Evolutionary conservation across 2,797 vertebrate genomes (phyloP).

Genomic region (Lacerta bilineata): DNA sequence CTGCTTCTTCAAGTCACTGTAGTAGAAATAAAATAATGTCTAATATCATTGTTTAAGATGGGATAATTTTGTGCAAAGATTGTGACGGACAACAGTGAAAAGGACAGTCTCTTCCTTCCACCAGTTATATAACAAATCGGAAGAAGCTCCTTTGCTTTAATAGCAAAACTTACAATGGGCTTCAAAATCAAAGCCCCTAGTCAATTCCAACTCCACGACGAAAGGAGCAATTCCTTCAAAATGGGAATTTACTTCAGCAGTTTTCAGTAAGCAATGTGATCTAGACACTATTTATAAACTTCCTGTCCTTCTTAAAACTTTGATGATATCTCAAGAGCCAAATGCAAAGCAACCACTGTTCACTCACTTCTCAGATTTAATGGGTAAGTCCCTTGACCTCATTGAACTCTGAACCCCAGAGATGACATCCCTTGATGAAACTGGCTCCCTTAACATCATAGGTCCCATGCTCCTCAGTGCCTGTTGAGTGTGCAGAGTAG

Average conservation of each 20-base stretch:
- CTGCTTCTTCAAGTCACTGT: no score
- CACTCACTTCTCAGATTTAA: constrained; percentile 34
- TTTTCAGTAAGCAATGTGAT: constrained; percentile 19
- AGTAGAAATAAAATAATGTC: no score
- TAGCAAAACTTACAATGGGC: neutral
- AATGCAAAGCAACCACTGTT: constrained; percentile 47
- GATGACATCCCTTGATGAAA: no score
- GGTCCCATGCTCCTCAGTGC: no score
- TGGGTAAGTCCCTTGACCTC: neutral
- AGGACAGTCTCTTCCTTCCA: no score
- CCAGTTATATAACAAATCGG: neutral
- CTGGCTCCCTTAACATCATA: no score
- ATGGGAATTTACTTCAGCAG: neutral
- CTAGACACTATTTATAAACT: constrained; percentile 21
- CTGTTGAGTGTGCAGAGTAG: no score
- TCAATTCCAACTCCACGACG: neutral
- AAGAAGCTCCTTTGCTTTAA: neutral
- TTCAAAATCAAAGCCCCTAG: neutral
- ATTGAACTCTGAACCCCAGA: no score
- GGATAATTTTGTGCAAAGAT: neutral
- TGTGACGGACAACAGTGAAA: neutral
- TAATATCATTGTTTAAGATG: neutral
- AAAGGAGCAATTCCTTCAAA: no score
- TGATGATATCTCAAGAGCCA: constrained; percentile 39
- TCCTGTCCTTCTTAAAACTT: constrained; percentile 45